These are phyloP conservation scores for Drosophila auraria DNA, from an alignment of 1,140 invertebrate species.

Conservation along the genomic window DNA sequence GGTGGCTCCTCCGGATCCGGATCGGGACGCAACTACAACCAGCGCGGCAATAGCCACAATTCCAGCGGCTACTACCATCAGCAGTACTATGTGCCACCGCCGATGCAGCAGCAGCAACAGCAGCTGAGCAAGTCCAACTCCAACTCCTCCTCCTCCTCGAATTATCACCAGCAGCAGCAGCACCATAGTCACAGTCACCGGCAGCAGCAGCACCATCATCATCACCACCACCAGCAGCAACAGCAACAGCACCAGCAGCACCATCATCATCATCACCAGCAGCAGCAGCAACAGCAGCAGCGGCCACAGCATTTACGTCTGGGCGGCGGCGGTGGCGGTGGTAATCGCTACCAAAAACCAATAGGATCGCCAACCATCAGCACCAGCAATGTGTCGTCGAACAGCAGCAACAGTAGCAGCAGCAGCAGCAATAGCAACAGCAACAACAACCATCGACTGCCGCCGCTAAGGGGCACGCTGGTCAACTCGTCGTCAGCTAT, in stretches of 20 bases:
- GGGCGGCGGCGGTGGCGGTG: slow-evolving; percentile 10
- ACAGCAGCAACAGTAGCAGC: slow-evolving; percentile 31
- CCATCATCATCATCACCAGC: background rate
- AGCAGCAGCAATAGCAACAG: slow-evolving; percentile 15
- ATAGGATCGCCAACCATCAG: slow-evolving; percentile 26
- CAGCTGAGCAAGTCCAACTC: slow-evolving; percentile 70
- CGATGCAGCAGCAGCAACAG: slow-evolving; percentile 77
- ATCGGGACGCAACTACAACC: slow-evolving; percentile 37
- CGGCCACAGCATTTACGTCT: slow-evolving; percentile 38
- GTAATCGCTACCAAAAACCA: slow-evolving; percentile 32
- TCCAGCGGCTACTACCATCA: slow-evolving; percentile 70
- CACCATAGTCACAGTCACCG: slow-evolving; percentile 50
- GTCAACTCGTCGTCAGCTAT: slow-evolving; percentile 73
- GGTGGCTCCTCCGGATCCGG: slow-evolving; percentile 5
- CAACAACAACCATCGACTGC: slow-evolving; percentile 47
- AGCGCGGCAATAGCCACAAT: slow-evolving; percentile 25
- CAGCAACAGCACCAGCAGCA: slow-evolving; percentile 12
- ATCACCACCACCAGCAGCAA: slow-evolving; percentile 33
- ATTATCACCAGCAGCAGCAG: slow-evolving; percentile 36
- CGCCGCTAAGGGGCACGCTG: slow-evolving; percentile 63
- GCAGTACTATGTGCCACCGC: slow-evolving; percentile 82
- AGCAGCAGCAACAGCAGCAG: slow-evolving; percentile 7
- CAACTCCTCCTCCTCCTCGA: slow-evolving; percentile 25
- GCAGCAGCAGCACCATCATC: slow-evolving; percentile 39
- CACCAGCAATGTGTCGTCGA: slow-evolving; percentile 18